Conservation (phyloP, 2,888 invertebrate species). For the Sussaba pulchella region DNA sequence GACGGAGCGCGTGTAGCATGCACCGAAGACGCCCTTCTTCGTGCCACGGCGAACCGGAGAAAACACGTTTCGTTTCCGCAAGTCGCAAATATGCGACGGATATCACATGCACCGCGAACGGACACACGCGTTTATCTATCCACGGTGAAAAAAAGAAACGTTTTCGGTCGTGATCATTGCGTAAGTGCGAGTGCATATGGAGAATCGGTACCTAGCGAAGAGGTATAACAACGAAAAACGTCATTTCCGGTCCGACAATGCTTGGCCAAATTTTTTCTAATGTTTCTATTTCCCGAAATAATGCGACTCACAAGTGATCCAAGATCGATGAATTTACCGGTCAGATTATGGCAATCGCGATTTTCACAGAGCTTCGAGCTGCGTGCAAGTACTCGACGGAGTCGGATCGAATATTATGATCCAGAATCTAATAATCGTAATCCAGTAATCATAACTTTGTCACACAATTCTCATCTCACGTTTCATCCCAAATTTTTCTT, state of each 20-base stretch:
- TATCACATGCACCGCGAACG: slow-evolving; percentile 25
- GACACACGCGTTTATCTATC: slow-evolving; percentile 35
- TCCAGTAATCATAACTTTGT: slow-evolving; percentile 22
- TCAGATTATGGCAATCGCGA: neutral
- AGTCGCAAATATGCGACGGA: slow-evolving; percentile 28
- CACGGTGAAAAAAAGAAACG: slow-evolving; percentile 16
- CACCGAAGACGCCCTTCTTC: slow-evolving; percentile 57
- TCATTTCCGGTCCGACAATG: slow-evolving; percentile 79
- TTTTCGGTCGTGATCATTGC: slow-evolving; percentile 64
- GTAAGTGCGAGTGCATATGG: slow-evolving; percentile 57
- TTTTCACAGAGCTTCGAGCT: neutral
- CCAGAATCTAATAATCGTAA: neutral
- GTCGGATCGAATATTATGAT: slow-evolving; percentile 20
- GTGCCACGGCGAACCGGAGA: slow-evolving; percentile 47
- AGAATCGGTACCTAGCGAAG: slow-evolving; percentile 42
- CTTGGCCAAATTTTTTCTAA: slow-evolving; percentile 75
- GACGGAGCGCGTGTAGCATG: slow-evolving; percentile 35
- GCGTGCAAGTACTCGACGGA: neutral
- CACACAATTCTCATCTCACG: neutral
- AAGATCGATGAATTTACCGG: neutral
- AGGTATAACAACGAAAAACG: slow-evolving; percentile 71
- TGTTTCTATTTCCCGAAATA: neutral
- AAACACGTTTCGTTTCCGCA: slow-evolving; percentile 51
- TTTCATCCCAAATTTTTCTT: slow-evolving; percentile 27
- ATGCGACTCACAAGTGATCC: neutral